These are phyloP conservation scores for Umimayanthus chanpuru DNA, from an alignment of 92 coral and sea anemone genomes.

Conservation along the genomic window DNA sequence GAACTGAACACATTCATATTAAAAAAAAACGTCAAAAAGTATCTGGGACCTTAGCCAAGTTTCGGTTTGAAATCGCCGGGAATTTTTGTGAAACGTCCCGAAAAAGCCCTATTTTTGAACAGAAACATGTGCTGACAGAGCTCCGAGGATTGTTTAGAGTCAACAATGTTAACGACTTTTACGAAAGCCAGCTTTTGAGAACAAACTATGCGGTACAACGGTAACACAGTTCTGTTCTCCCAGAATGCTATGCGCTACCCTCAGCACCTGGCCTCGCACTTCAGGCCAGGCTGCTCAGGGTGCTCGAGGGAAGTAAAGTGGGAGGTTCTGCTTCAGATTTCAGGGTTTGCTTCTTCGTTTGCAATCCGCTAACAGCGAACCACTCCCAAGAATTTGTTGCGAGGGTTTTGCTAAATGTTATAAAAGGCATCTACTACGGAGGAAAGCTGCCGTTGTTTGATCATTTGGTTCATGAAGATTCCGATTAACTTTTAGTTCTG, in stretches of 20 bases:
- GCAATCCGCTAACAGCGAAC: constrained; percentile 77
- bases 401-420: constrained; percentile 58
- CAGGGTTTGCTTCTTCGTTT: constrained; percentile 73
- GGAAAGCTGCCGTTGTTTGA: constrained; percentile 37
- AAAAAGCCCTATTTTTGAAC: no score
- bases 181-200: no score
- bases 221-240: not conserved
- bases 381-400: constrained; percentile 74
- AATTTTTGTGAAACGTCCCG: no score
- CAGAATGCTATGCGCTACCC: not conserved
- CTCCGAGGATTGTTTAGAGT: no score
- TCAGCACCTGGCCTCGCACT: constrained; percentile 27
- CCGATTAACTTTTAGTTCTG: constrained; percentile 57
- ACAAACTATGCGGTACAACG: no score
- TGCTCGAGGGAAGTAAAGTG: constrained; percentile 46
- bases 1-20: no score
- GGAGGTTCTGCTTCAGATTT: constrained; percentile 62
- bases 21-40: no score
- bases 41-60: no score
- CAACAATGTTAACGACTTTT: no score
- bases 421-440: constrained; percentile 56
- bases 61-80: no score
- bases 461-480: constrained; percentile 62
- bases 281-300: constrained; percentile 29
- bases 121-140: no score